Base-by-base conservation (phyloP, 2,797 vertebrate genomes). In the Discoglossus pictus region DNA sequence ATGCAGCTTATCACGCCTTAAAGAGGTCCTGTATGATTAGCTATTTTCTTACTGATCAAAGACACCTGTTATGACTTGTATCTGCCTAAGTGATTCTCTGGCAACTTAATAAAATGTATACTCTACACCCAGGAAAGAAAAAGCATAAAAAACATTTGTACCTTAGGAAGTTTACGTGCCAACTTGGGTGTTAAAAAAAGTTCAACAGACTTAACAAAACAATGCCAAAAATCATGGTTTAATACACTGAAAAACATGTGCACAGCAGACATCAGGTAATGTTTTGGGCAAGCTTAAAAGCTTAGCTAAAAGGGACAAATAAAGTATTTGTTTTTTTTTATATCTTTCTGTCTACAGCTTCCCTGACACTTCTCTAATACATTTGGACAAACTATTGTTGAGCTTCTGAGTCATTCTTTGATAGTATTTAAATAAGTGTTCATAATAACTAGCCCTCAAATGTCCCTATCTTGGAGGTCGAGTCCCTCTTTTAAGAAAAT, bases 181-280 rank as follows among this genome's bases (percentile, higher is more conserved):
- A 78, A 73, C 82, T 72, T 78, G 82, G 79, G 88, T 92, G 94
- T 97, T 93, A 97, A 75, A 65, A 66, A 92, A 87, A 97, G 95
- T 97, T 98, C 95, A 95, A 82, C 86, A 89, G 82, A 85, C 78
- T 81, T 84, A 84, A 80, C 79, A 89, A 82, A 77, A 79, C 48
- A 23, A 73, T 92, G 90, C 92, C 91, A 93, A 84, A 84, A 89
- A 82, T 95, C 93, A 86, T 93, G 93, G 90, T 90, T 75, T 63
- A 90, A 93, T 94, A 89, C 75, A 93, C 86, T 87, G 84, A 82
- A 81, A 86, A 84, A 74, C 85, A 84, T 80, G 84, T 75, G 79
- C 61, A 77, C 69, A 74, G 75, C 80, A 84, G 76, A 75, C 75
- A 38, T 76, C 76, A 68, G 68, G 82, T 6, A 43, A 81, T 76